Evolutionary conservation across 2,888 invertebrate genomes (phyloP).

Genomic region (Platypus cylindrus): DNA sequence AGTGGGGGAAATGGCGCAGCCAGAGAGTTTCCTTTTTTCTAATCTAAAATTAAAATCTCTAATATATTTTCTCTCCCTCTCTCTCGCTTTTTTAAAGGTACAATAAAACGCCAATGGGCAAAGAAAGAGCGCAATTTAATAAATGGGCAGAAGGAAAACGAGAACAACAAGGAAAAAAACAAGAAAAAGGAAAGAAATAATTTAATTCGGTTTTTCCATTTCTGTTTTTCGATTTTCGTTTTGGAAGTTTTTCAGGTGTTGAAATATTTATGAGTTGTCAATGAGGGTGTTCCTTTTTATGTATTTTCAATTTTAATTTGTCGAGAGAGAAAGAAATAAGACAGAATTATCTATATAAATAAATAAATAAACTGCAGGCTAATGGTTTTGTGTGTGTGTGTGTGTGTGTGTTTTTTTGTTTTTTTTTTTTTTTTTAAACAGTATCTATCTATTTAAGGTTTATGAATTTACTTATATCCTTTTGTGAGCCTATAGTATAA

Average conservation of each 20-base stretch:
- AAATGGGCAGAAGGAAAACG: constrained; percentile 20
- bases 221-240: too few species aligned
- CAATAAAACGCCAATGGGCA: constrained; percentile 28
- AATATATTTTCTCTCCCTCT: not conserved
- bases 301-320: constrained; percentile 6
- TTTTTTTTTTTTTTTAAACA: too few species aligned
- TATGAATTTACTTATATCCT: too few species aligned
- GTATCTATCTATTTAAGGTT: too few species aligned
- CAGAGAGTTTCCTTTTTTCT: too few species aligned
- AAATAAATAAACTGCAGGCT: too few species aligned
- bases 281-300: constrained; percentile 2
- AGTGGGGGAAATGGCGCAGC: too few species aligned
- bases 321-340: constrained; percentile 1
- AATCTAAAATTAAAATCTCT: constrained; percentile 6
- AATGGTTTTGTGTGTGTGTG: too few species aligned
- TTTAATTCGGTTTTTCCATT: constrained; percentile 7
- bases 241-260: too few species aligned
- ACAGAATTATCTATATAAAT: too few species aligned
- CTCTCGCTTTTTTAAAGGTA: constrained; percentile 24
- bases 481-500: too few species aligned
- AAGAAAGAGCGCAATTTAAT: constrained; percentile 29
- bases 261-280: constrained; percentile 8
- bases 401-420: too few species aligned
- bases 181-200: constrained; percentile 9
- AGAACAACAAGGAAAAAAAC: constrained; percentile 19